phyloP scores from a whole-genome alignment of 2,888 invertebrate species.

The Galerucella calmariensis region DNA sequence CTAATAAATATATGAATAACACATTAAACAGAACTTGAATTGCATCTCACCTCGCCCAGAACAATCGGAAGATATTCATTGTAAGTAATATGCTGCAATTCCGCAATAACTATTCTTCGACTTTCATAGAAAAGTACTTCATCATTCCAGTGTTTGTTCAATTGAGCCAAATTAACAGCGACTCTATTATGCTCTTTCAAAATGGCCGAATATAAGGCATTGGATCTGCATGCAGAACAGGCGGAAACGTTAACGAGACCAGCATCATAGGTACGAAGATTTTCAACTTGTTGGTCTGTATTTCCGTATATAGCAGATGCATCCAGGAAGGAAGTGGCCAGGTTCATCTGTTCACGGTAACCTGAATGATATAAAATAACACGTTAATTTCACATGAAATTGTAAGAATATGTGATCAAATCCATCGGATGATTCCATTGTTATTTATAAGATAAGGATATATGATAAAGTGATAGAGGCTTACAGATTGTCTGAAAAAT shows the following conservation, averaged over 20 bases:
- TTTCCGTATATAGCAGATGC: slow-evolving; percentile 86
- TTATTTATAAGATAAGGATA: too few relatives aligned
- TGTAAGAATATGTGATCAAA: neutral
- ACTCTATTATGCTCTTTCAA: slow-evolving; percentile 84
- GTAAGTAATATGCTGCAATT: slow-evolving; percentile 86
- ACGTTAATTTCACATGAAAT: neutral
- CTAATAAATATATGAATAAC: too few relatives aligned
- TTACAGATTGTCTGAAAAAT: too few relatives aligned
- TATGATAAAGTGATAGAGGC: too few relatives aligned
- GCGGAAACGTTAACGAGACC: slow-evolving; percentile 77
- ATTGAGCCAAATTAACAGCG: slow-evolving; percentile 73
- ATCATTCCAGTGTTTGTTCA: slow-evolving; percentile 85
- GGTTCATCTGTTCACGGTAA: slow-evolving; percentile 85
- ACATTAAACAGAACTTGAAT: too few relatives aligned
- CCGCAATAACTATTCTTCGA: slow-evolving; percentile 78
- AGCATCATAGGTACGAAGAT: slow-evolving; percentile 75
- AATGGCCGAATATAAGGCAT: slow-evolving; percentile 78
- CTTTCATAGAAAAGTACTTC: slow-evolving; percentile 81
- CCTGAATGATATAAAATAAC: slow-evolving; percentile 62
- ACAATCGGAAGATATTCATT: slow-evolving; percentile 85
- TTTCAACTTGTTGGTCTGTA: slow-evolving; percentile 77
- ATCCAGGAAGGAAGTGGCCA: slow-evolving; percentile 85
- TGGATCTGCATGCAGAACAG: slow-evolving; percentile 75
- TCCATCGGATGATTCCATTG: neutral
- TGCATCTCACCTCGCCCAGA: slow-evolving; percentile 73